Evolutionary conservation across 2,797 vertebrate species (phyloP), one percentile per base, ranked within the genome.

Genomic region (Pseudomugil gertrudae): DNA sequence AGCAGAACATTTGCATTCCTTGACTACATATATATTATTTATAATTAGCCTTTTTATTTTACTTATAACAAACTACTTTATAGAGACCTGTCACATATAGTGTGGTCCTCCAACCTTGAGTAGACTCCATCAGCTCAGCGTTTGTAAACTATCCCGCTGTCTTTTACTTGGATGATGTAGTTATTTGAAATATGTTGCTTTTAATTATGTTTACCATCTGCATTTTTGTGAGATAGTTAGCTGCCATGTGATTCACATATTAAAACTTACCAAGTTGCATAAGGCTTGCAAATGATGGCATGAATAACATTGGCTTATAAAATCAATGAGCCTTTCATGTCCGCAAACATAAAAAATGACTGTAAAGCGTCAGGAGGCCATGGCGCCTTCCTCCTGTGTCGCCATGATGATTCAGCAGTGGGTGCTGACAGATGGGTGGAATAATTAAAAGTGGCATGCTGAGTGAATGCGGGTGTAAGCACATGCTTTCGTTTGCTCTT

Each of bases 401-500:
- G 15, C 68, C 14, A 0, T 8, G 43, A 75, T 82, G 85, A 91
- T 63, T 86, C 85, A 87, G 87, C 78, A 79, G 76, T 74, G 69
- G 72, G 77, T 64, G 74, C 78, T 81, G 85, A 89, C 85, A 85
- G 86, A 85, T 64, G 64, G 76, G 53, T 57, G 80, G 81, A 81
- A 87, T 87, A 86, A 90, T 89, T 84, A 89, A 85, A 71, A 84
- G 76, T 14, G 43, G 64, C 84, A 23, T 81, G 85, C 85, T 87
- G 84, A 55, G 84, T 24, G 65, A 86, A 63, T 13, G 68, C 59
- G 53, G 63, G 61, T 64, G 77, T 38, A 58, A 53, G 63, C 73
- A 57, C 74, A 58, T 53, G 73, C 57, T 69, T 84, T 60, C 61
- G 69, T 70, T 60, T 75, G 55, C 65, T 76, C 69, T 76, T 78